Conservation (phyloP, 2,113 vertebrate genomes). For the Gymnocephalus cernua region DNA sequence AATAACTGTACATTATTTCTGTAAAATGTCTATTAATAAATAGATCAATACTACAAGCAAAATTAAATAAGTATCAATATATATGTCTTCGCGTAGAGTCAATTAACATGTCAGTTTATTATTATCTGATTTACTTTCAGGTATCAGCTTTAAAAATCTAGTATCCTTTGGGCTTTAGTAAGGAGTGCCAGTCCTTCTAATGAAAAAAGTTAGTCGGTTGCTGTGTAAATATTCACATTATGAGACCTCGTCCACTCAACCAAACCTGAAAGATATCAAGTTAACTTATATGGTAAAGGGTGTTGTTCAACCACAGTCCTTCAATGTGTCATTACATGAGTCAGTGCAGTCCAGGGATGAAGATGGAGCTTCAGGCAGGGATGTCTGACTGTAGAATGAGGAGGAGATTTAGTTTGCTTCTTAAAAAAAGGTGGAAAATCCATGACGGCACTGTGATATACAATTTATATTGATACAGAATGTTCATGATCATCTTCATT, state of each 20-base stretch:
- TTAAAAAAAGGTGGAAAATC: conserved; percentile 34
- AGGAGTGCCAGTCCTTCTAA: neutral
- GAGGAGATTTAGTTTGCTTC: conserved; percentile 30
- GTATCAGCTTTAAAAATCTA: neutral
- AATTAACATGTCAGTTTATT: no score
- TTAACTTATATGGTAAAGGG: conserved; percentile 23
- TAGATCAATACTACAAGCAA: no score
- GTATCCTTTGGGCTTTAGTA: neutral
- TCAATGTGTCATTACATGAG: conserved; percentile 23
- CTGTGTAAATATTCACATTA: conserved; percentile 10
- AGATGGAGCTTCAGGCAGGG: neutral
- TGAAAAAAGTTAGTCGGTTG: neutral
- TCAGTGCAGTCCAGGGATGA: conserved; percentile 31
- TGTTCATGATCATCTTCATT: conserved; percentile 54
- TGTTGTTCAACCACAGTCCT: conserved; percentile 18
- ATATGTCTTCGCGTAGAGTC: no score
- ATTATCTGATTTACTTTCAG: neutral
- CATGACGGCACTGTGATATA: conserved; percentile 34
- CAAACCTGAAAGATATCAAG: conserved; percentile 17
- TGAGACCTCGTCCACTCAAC: conserved; percentile 9
- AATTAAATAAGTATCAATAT: no score
- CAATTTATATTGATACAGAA: conserved; percentile 43
- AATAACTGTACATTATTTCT: neutral
- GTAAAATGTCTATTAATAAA: neutral
- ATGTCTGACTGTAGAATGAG: conserved; percentile 6